Evolutionary conservation across 2,888 invertebrate genomes (phyloP), one percentile per base, ranked within the genome.

Genomic region (Caenorhabditis parvicauda): DNA sequence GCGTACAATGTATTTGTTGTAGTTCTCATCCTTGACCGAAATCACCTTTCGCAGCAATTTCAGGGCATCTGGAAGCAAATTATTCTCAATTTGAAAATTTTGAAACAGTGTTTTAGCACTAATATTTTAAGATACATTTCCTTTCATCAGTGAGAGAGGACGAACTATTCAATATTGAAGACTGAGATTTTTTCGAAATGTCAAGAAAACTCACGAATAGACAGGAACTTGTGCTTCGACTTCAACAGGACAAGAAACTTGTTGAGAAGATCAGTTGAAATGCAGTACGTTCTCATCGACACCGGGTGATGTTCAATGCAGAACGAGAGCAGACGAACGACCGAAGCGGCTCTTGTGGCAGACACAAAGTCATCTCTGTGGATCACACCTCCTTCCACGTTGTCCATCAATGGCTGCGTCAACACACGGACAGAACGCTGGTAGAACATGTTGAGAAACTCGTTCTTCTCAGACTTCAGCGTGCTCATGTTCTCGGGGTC

Each of bases 391-490:
- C 65, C 64, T 22, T 60, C 55, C 9, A 95, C 95, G 83, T 94
- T 94, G 61, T 90, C 89, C 81, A 95, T 85, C 54, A 99, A 85
- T n/a, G 96, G 96, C 57, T 91, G 93, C 87, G 94, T 91, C 76
- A 98, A 86, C 52, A 91, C 90, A 82, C 92, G 91, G 86, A 98
- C 91, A 85, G 93, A 93, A 84, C 93, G 90, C 83, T 93, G 94
- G 85, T 99, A 99, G 85, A 98, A 99, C 84, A 94, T 93, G 83
- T 90, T 91, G 54, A 99, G 87, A 83, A 99, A 99, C 83, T 98
- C 96, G 19, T 92, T 90, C 84, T 95, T 95, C 85, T 98, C 96
- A 55, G 92, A 90, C 84, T 93, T 92, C 17, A 82, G 60, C 17
- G 64, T 58, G n/a, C 64, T 65, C 67, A 78, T 74, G 45, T 62